These are phyloP conservation scores for Spea bombifrons DNA, from an alignment of 2,113 vertebrate genomes.

Conservation along the genomic window DNA sequence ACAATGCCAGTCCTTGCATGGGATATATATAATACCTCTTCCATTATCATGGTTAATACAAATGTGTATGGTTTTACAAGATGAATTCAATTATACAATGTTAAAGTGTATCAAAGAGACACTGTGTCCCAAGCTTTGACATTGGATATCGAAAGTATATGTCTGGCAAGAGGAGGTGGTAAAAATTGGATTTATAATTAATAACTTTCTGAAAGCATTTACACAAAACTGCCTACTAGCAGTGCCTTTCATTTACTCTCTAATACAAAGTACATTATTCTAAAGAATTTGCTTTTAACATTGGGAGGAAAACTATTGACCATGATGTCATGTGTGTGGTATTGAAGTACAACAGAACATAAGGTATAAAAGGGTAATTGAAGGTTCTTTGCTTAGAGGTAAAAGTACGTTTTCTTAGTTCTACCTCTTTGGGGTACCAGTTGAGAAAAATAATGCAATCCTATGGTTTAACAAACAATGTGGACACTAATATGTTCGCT, in stretches of 20 bases:
- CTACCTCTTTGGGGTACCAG: conserved; percentile 12
- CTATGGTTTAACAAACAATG: too few species aligned
- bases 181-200: conserved; percentile 49
- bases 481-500: too few species aligned
- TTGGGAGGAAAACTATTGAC: conserved; percentile 42
- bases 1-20: conserved; percentile 4
- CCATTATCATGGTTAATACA: conserved; percentile 35
- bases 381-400: conserved; percentile 31
- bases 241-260: conserved; percentile 48
- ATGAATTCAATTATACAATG: conserved; percentile 46
- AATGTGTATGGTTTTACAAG: conserved; percentile 46
- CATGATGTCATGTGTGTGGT: conserved; percentile 33
- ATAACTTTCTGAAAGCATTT: conserved; percentile 48
- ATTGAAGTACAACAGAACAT: conserved; percentile 36
- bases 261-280: conserved; percentile 41
- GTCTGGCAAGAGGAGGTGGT: conserved; percentile 44
- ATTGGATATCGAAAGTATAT: conserved; percentile 42
- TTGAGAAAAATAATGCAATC: neutral
- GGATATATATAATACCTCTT: conserved; percentile 24
- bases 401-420: conserved; percentile 18
- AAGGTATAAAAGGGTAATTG: conserved; percentile 54
- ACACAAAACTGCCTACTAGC: conserved; percentile 38
- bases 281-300: conserved; percentile 45
- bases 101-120: conserved; percentile 47
- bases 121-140: conserved; percentile 46